Evolutionary conservation across 2,888 invertebrate genomes (phyloP), one percentile per base, ranked within the genome.

Genomic region (Ophion slaviceki): DNA sequence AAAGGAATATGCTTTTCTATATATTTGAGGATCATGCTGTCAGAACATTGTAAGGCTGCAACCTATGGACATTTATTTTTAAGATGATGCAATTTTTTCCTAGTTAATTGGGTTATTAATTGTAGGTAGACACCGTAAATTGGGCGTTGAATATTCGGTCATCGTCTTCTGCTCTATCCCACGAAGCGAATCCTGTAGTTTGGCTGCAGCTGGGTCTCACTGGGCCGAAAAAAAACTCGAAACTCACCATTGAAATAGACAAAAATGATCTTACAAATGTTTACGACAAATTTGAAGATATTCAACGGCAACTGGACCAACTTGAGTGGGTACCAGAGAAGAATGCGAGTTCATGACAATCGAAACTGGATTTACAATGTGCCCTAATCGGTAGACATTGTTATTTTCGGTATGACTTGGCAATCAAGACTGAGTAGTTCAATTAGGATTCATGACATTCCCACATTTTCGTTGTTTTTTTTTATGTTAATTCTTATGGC

Each of bases 301-400:
- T 94, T 84, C 93, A 93, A 71, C 84, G 87, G 32, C 92, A 93
- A 68, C 87, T 94, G 20, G 93, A 93, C 88, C 82, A 90, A 62
- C 88, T 93, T 11, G 92, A 92, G 90, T 92, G 89, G 87, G 77
- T 77, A 28, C 72, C 72, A n/a, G 80, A 81, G 86, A 87, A 80
- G 47, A 82, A n/a, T 14, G 14, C 53, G 17, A 53, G 53, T 53
- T 17, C 53, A 14, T 53, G 53, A 53, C 53, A 1, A 14, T 17
- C 5, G 53, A 53, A 53, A 53, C 53, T 53, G 14, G 53, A 53
- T 17, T 53, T 4, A 53, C 53, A 53, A 53, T 14, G 14, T 17
- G 53, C 3, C 2, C 17, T 53, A 17, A 5, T 17, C 14, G 40
- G 40, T 40, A 40, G 32, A 40, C 8, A 40, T 6, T 8, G 40